These are phyloP conservation scores for Onychostoma macrolepis DNA, from an alignment of 2,113 vertebrate genomes.

Conservation along the genomic window DNA sequence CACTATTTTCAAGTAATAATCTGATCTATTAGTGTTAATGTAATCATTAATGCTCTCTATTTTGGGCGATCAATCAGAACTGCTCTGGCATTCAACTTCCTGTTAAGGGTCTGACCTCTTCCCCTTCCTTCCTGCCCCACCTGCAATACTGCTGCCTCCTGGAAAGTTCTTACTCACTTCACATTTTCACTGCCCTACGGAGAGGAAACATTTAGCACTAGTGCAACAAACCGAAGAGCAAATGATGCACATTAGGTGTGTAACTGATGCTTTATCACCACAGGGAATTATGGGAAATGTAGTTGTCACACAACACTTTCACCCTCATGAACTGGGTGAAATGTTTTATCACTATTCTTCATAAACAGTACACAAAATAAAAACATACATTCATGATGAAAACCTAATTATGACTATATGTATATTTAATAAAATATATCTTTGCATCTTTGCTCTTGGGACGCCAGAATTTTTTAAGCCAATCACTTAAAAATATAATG, in stretches of 20 bases:
- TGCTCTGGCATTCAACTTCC: constrained; percentile 25
- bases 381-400: background rate
- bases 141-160: background rate
- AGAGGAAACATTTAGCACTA: background rate
- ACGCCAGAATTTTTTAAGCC: background rate
- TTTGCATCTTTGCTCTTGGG: background rate
- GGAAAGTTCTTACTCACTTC: constrained; percentile 1
- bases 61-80: background rate
- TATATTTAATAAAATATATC: background rate
- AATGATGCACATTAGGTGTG: background rate
- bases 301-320: background rate
- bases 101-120: constrained; percentile 14
- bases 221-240: background rate
- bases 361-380: background rate
- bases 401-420: background rate
- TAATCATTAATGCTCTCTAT: background rate
- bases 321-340: background rate
- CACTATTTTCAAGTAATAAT: background rate
- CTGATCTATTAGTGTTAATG: background rate
- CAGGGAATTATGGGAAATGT: background rate
- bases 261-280: background rate
- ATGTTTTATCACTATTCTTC: background rate
- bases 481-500: too few relatives aligned
- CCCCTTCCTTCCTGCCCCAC: constrained; percentile 6
- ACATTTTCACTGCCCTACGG: background rate